Evolutionary conservation across 2,113 vertebrate species (phyloP), one percentile per base, ranked within the genome.

Genomic region (Cochlearius cochlearius): DNA sequence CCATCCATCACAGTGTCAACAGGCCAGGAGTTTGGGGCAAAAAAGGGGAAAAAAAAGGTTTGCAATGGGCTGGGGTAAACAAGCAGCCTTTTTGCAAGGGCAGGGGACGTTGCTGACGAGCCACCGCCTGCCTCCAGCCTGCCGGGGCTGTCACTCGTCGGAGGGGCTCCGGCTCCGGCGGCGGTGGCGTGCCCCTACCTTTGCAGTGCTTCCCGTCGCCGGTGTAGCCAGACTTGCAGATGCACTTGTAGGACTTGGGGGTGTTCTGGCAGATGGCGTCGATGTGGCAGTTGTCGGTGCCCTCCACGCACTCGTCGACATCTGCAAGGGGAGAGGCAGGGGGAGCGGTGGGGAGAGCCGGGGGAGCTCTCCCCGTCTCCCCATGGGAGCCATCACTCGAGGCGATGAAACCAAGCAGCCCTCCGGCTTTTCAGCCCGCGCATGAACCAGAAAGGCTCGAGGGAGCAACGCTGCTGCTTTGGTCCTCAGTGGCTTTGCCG

Each of bases 201-300:
- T 99, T 99, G 97, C 99, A 99, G 96, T 99, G 99, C 96, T 99
- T 99, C 68, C 99, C 99, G 4, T 99, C 99, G 4, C 99, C 99
- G 4, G 99, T 99, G 96, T 99, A 99, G 94, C 99, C 99, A 0
- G 99, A 99, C 73, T 99, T 99, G 98, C 99, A 99, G 91, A 99
- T 99, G 98, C 99, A 99, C 92, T 99, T 99, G 98, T 99, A 99
- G 72, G 99, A 99, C 64, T 99, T 98, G 1, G 99, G 99, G 69
- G 99, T 99, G 98, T 99, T 99, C 98, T 99, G 99, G 98, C 99
- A 99, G 96, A 99, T 99, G 30, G 99, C 99, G 9, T 99, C 99
- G 7, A 99, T 99, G 94, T 99, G 99, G 45, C 99, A 99, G n/a
- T 98, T 99, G 98, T 99, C 99, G 0, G 99, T 99, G 20, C 98